Evolutionary conservation across 1,140 invertebrate species (phyloP).

Genomic region (Cyclina sinensis): DNA sequence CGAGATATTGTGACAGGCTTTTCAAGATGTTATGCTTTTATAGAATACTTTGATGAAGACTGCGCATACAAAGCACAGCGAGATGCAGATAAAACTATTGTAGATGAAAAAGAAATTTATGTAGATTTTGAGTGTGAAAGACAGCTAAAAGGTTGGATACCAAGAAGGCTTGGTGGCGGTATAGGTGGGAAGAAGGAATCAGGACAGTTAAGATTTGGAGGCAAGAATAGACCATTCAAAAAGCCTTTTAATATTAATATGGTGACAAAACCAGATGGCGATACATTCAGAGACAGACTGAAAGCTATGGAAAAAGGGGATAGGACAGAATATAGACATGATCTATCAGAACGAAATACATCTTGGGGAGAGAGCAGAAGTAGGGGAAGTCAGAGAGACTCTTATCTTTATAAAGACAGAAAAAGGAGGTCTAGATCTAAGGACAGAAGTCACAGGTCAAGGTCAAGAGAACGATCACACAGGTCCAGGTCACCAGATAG

Average conservation of each 20-base stretch:
- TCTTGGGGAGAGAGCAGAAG: background rate
- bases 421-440: conserved; percentile 33
- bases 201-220: conserved; percentile 95
- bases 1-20: conserved; percentile 94
- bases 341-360: conserved; percentile 4
- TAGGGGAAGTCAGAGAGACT: background rate
- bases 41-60: conserved; percentile 91
- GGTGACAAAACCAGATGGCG: conserved; percentile 26
- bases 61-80: conserved; percentile 89
- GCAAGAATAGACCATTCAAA: conserved; percentile 91
- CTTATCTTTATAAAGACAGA: background rate
- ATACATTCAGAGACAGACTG: conserved; percentile 41
- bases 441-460: conserved; percentile 22
- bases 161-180: conserved; percentile 94
- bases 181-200: conserved; percentile 95
- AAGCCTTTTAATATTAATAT: conserved; percentile 77
- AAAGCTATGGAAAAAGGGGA: conserved; percentile 23
- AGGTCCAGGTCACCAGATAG: background rate
- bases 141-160: conserved; percentile 92
- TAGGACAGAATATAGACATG: background rate
- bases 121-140: conserved; percentile 89
- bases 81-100: conserved; percentile 89
- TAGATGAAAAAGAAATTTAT: conserved; percentile 89
- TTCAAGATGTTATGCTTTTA: conserved; percentile 94
- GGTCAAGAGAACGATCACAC: background rate